These are phyloP conservation scores for Cepaea hortensis DNA, from an alignment of 2,888 invertebrate species.

Conservation along the genomic window DNA sequence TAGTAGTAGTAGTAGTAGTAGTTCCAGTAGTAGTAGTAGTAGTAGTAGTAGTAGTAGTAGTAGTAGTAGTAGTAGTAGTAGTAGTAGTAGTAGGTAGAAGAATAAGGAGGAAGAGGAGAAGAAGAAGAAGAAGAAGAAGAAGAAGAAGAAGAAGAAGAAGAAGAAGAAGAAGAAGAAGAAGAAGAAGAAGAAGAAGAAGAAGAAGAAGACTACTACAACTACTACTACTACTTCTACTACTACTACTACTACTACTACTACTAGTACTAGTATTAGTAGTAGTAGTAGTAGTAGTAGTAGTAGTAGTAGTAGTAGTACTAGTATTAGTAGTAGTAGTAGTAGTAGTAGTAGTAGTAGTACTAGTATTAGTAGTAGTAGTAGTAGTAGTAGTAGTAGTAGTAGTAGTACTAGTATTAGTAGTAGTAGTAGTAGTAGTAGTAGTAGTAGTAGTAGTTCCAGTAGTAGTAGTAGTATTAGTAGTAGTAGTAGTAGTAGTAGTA, in stretches of 20 bases:
- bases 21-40: not conserved
- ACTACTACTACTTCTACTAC: too few species aligned
- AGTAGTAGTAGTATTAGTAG: not conserved
- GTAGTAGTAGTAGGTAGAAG: too few species aligned
- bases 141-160: not conserved
- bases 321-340: not conserved
- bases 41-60: too few species aligned
- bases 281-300: not conserved
- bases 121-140: too few species aligned
- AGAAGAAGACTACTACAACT: too few species aligned
- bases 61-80: not conserved
- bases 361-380: not conserved
- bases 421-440: not conserved
- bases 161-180: too few species aligned
- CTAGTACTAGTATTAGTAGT: not conserved
- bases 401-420: not conserved
- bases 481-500: conserved; percentile 10
- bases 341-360: not conserved
- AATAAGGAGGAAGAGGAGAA: too few species aligned
- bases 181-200: too few species aligned
- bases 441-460: too few species aligned
- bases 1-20: conserved; percentile 17
- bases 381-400: not conserved
- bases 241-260: too few species aligned
- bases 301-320: too few species aligned